Evolutionary conservation across 2,113 vertebrate genomes (phyloP).

Genomic region (Malurus melanocephalus): DNA sequence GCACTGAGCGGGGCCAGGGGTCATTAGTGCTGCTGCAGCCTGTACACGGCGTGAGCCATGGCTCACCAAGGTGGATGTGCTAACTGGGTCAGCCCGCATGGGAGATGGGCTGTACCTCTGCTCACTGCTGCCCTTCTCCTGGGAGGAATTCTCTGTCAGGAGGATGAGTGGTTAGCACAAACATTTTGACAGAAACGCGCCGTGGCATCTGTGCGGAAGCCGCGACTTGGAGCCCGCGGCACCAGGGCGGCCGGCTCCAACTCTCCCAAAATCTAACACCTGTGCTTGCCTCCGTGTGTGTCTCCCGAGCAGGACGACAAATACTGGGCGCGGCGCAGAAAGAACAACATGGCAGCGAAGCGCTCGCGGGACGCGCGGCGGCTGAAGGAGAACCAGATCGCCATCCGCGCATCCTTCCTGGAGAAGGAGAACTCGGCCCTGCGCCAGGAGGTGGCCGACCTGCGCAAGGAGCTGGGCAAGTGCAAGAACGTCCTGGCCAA

Average conservation of each 20-base stretch:
- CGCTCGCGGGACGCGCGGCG: constrained; percentile 91
- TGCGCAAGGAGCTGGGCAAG: constrained; percentile 93
- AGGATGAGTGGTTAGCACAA: not conserved
- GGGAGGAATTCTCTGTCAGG: not conserved
- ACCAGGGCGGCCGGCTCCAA: not conserved
- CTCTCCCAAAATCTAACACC: constrained; percentile 66
- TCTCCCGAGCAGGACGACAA: constrained; percentile 90
- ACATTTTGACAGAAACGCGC: not conserved
- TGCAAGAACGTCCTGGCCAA: constrained; percentile 93
- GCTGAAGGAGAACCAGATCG: constrained; percentile 98
- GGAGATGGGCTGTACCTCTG: not conserved
- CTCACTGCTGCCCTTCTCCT: not conserved
- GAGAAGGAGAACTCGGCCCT: constrained; percentile 97
- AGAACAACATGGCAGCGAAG: constrained; percentile 98
- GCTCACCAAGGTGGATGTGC: not conserved
- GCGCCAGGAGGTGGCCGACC: constrained; percentile 89
- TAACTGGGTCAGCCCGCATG: not conserved
- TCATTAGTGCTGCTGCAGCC: not conserved
- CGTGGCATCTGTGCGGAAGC: not conserved
- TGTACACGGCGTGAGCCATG: not conserved
- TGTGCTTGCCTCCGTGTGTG: constrained; percentile 46
- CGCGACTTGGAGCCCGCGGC: accelerated
- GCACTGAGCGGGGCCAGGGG: not conserved
- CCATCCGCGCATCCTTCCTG: constrained; percentile 92
- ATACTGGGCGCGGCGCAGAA: constrained; percentile 96